Evolutionary conservation across 2,797 vertebrate genomes (phyloP), one percentile per base, ranked within the genome.

Genomic region (Alca torda): DNA sequence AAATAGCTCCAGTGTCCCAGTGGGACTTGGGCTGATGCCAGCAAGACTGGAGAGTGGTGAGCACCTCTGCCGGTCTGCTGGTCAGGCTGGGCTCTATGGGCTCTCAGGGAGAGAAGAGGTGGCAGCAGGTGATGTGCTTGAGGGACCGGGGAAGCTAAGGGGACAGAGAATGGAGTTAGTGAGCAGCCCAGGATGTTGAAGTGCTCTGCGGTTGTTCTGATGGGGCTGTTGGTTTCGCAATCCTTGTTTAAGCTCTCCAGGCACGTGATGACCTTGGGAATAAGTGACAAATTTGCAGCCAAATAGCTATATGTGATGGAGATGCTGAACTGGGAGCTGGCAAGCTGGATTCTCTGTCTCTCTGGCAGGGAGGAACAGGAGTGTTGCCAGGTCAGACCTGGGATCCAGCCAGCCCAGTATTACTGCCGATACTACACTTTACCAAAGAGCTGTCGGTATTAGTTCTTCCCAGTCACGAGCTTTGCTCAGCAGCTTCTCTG

Each of bases 241-340:
- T 7, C 57, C 83, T 18, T 11, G 26, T 73, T 86, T 69, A 87
- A 90, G 73, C 73, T 67, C 90, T 65, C 31, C 26, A 28, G 69
- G 65, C 87, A 31, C 6, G 1, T 14, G 39, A 19, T 93, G 93
- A 94, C 95, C 95, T 95, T 93, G 92, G 87, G 41, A 87, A 54
- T 63, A 1, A 13, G 74, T 84, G 88, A 67, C 43, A 20, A 10
- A 23, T n/a, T 10, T 43, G 57, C 72, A 72, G 92, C 67, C 84
- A 60, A 21, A 70, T 11, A 9, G 46, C 74, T 89, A 0, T 24
- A 5, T 19, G 65, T 19, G 89, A n/a, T 57, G 89, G 83, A 90
- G 87, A 37, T 79, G 79, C 89, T 94, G 93, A 69, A 64, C 35
- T 46, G 81, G 77, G 70, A 25, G 18, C 4, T 57, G 85, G 86